Percentiles rank a stretch among this genome's conserved stretches.
phyloP scores from a whole-genome alignment of 2,888 invertebrate species.

The Rotaria magnacalcarata region DNA sequence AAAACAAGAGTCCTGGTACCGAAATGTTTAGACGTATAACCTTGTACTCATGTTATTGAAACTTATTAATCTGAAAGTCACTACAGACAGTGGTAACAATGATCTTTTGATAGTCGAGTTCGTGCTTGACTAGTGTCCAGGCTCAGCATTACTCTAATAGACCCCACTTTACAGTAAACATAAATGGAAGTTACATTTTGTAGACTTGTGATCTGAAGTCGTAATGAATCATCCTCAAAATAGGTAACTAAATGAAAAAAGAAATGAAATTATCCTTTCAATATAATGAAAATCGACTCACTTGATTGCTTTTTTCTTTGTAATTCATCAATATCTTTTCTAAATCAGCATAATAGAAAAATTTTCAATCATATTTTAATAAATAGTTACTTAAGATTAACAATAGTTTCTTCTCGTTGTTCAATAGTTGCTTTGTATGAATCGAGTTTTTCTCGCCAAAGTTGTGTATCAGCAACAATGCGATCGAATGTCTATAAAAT shows the following conservation, averaged over 20 bases:
- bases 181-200: neutral
- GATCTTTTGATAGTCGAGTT: too few relatives aligned
- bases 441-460: conserved; percentile 27
- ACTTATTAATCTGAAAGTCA: too few relatives aligned
- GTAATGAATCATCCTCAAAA: neutral
- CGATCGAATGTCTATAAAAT: neutral
- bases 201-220: neutral
- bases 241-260: neutral
- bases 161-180: too few relatives aligned
- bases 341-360: neutral
- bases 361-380: neutral
- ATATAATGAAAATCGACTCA: neutral
- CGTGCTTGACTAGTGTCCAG: too few relatives aligned
- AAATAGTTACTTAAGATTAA: neutral
- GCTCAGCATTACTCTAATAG: too few relatives aligned
- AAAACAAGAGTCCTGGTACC: too few relatives aligned
- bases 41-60: too few relatives aligned
- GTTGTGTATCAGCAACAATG: neutral
- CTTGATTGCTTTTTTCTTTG: neutral
- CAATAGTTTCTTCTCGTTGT: conserved; percentile 15
- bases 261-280: neutral
- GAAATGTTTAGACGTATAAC: too few relatives aligned
- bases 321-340: neutral
- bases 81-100: too few relatives aligned
- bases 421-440: neutral